phyloP scores from a whole-genome alignment of 2,888 invertebrate genomes.

The Lasioglossum figueresi region DNA sequence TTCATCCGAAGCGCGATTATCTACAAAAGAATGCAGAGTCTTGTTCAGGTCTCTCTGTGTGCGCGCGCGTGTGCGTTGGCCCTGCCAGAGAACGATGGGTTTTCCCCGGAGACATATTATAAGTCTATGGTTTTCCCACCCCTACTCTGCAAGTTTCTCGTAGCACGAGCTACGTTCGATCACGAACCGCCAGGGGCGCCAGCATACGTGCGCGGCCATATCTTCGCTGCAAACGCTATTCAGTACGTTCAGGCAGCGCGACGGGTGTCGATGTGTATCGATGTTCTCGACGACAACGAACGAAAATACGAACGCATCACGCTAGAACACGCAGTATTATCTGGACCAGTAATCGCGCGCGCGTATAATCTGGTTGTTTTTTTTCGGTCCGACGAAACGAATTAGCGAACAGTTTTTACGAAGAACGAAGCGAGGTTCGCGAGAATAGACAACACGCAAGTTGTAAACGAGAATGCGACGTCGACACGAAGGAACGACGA shows the following conservation, averaged over 20 bases:
- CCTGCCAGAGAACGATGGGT: constrained; percentile 72
- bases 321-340: not conserved
- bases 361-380: not conserved
- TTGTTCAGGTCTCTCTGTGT: constrained; percentile 16
- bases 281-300: constrained; percentile 1
- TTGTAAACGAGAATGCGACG: constrained; percentile 53
- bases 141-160: constrained; percentile 50
- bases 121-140: no score
- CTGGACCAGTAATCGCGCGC: not conserved
- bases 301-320: not conserved
- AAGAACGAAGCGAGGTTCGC: not conserved
- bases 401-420: no score
- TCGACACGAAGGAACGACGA: constrained; percentile 45
- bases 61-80: constrained; percentile 63
- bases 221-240: constrained; percentile 21
- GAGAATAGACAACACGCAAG: not conserved
- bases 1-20: constrained; percentile 46
- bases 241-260: constrained; percentile 52
- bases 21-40: constrained; percentile 50
- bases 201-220: constrained; percentile 43
- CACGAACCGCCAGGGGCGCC: constrained; percentile 52
- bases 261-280: no score
- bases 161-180: no score
- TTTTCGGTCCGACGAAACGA: not conserved
- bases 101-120: no score